Evolutionary conservation across 2,113 vertebrate species (phyloP), one percentile per base, ranked within the genome.

Genomic region (Merops nubicus): DNA sequence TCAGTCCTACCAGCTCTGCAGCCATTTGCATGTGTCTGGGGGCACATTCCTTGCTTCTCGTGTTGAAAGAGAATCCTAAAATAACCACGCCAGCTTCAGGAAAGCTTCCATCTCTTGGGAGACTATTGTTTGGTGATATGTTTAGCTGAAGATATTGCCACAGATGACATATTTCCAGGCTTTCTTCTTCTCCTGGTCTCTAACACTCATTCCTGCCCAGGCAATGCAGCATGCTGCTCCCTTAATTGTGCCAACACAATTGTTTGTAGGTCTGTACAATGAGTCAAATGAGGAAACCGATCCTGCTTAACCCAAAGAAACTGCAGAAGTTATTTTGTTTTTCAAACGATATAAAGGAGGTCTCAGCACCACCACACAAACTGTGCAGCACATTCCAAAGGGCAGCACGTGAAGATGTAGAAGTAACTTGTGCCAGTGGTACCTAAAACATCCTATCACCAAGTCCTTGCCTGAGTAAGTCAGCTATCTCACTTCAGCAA

Each of bases 41-140:
- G 88, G 92, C 92, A 95, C 92, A 96, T 96, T 96, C 95, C 64
- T 95, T 45, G 25, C 91, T 92, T 3, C 94, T 84, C 12, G 7
- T 97, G 92, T 86, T 93, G 96, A 92, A 96, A 96, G 91, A 96
- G 92, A 92, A 91, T 92, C 92, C 91, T 70, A 96, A 96, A 95
- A 96, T 93, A 96, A 95, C 88, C 83, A 86, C 2, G 29, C 63
- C 88, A 93, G 95, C 91, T 96, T 96, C 96, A 97, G 95, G 95
- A 96, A 76, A 93, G 86, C 79, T 96, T 93, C 86, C 15, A 59
- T 97, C 96, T 92, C 95, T 95, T 84, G 95, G 96, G 96, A 96
- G 83, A 78, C 94, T 95, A 97, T 96, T 96, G 96, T 97, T 96
- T 92, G 59, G 94, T 96, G 95, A 97, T 93, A 92, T 89, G 92